Conservation (phyloP, 2,888 invertebrate species). For the Torymus aiolomorphi region DNA sequence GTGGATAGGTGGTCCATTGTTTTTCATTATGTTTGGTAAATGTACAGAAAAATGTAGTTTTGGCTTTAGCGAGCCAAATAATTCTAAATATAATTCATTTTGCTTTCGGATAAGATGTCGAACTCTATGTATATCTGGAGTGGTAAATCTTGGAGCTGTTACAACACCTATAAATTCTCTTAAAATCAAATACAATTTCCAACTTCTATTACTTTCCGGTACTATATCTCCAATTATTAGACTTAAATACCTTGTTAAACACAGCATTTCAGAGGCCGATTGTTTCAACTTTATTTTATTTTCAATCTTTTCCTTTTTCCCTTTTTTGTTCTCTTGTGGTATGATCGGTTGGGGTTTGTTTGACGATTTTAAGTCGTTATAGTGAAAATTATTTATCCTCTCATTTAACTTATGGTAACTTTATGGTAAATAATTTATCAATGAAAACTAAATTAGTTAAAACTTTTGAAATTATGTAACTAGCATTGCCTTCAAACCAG, state of each 20-base stretch:
- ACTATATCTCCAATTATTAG: not conserved
- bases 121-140: too few species aligned
- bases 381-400: not conserved
- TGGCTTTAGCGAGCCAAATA: too few species aligned
- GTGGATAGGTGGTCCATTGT: too few species aligned
- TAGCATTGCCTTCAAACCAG: not conserved
- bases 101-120: too few species aligned
- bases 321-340: not conserved
- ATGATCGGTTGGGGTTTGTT: not conserved
- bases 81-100: too few species aligned
- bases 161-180: not conserved
- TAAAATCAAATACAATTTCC: not conserved
- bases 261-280: not conserved
- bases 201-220: not conserved
- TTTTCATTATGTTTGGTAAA: too few species aligned
- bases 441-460: not conserved
- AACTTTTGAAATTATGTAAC: not conserved
- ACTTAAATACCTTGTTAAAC: not conserved
- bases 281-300: not conserved
- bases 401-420: constrained; percentile 16
- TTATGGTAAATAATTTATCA: not conserved
- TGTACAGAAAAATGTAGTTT: too few species aligned
- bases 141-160: too few species aligned
- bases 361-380: not conserved
- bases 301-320: too few species aligned